These are phyloP conservation scores for Dorcus hopei DNA, from an alignment of 2,888 invertebrate genomes.

Conservation along the genomic window DNA sequence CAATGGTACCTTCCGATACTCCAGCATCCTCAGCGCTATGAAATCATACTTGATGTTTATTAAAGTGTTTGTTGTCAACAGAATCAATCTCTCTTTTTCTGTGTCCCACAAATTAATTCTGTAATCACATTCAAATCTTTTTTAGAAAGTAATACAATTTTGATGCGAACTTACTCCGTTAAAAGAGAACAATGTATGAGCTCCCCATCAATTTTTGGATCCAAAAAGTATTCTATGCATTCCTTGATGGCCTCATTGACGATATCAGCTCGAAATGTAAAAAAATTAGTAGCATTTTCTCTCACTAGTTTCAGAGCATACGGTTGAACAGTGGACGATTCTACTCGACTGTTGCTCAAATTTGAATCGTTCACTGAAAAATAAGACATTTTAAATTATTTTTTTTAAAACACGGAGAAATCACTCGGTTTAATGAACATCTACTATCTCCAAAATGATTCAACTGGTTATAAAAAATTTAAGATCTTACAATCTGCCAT, in stretches of 20 bases:
- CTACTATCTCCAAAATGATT: too few species aligned
- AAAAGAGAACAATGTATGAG: conserved; percentile 74
- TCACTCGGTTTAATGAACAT: too few species aligned
- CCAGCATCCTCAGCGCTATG: conserved; percentile 72
- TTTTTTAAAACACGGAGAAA: too few species aligned
- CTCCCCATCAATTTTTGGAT: conserved; percentile 66
- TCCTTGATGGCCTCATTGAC: conserved; percentile 71
- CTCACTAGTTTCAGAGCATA: conserved; percentile 51
- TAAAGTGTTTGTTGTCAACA: conserved; percentile 70
- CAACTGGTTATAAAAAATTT: too few species aligned
- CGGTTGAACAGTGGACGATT: conserved; percentile 34
- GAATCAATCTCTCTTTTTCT: conserved; percentile 75
- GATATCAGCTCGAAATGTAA: conserved; percentile 70
- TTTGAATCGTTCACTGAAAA: too few species aligned
- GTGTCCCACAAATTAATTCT: conserved; percentile 87
- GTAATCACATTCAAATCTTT: conserved; percentile 10
- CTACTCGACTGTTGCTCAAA: conserved; percentile 27
- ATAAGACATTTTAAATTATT: too few species aligned
- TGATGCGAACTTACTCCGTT: conserved; percentile 64
- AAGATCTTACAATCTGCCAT: too few species aligned
- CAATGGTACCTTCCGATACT: conserved; percentile 66
- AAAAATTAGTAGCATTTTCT: conserved; percentile 66
- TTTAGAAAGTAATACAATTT: not conserved
- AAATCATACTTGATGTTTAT: conserved; percentile 82
- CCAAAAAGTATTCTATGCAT: conserved; percentile 62